These are phyloP conservation scores for Linyphia triangularis DNA, from an alignment of 2,888 invertebrate genomes.

Conservation along the genomic window DNA sequence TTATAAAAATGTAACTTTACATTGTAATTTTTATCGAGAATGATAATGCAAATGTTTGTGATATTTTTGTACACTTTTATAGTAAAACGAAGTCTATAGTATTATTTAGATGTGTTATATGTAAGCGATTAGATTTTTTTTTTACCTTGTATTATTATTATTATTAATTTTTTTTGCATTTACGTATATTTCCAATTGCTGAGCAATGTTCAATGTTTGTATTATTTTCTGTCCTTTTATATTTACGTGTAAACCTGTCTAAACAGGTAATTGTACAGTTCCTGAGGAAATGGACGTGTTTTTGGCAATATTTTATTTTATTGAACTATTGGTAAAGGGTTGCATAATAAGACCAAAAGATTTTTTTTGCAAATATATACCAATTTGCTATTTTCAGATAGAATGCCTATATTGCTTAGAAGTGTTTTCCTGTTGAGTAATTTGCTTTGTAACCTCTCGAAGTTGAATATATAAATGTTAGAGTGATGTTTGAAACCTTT, in stretches of 20 bases:
- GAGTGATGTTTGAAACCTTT: too few species aligned
- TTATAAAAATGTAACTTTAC: not conserved
- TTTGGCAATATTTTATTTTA: conserved; percentile 25
- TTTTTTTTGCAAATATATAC: too few species aligned
- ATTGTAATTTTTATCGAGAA: not conserved
- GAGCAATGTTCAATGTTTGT: conserved; percentile 56
- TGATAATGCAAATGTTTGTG: conserved; percentile 32
- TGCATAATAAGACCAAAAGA: too few species aligned
- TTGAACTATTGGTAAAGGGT: not conserved
- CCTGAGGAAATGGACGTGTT: conserved; percentile 10
- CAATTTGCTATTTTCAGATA: too few species aligned
- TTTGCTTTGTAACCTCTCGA: too few species aligned
- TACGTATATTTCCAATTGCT: conserved; percentile 46
- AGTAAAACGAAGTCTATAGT: not conserved
- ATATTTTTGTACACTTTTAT: conserved; percentile 52
- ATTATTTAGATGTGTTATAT: conserved; percentile 1
- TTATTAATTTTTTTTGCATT: conserved; percentile 19
- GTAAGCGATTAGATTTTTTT: conserved; percentile 10
- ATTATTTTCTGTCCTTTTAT: conserved; percentile 22
- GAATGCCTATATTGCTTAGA: too few species aligned
- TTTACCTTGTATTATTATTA: conserved; percentile 20
- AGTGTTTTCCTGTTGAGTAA: too few species aligned
- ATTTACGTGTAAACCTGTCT: conserved; percentile 14
- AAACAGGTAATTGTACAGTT: conserved; percentile 36
- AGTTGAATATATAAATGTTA: too few species aligned